Conservation (phyloP, 92 coral and sea anemone species). For the Heliopora coerulea region DNA sequence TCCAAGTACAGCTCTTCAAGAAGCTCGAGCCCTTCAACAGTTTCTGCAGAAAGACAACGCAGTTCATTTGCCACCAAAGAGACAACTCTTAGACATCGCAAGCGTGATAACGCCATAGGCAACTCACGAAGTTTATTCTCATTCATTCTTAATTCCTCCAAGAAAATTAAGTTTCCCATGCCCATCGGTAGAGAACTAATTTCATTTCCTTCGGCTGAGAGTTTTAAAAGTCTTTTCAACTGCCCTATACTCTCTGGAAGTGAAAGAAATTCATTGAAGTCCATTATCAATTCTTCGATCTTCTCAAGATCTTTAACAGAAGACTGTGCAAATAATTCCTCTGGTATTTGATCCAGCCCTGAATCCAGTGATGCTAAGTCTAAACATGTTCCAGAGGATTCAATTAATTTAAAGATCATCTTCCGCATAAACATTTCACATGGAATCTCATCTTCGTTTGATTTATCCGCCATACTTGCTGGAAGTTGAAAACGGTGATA, state of each 20-base stretch:
- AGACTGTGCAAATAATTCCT: slow-evolving; percentile 45
- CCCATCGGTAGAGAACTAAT: slow-evolving; percentile 60
- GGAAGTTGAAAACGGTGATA: no score
- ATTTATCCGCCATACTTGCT: slow-evolving; percentile 4
- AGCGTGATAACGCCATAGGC: slow-evolving; percentile 56
- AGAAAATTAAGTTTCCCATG: slow-evolving; percentile 38
- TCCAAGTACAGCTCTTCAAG: slow-evolving; percentile 74
- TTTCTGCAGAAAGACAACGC: slow-evolving; percentile 47
- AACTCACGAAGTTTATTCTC: slow-evolving; percentile 65
- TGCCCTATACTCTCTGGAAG: slow-evolving; percentile 59
- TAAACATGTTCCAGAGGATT: slow-evolving; percentile 2
- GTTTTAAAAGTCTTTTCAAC: slow-evolving; percentile 53
- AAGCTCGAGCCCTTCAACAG: slow-evolving; percentile 51
- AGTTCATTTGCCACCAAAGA: slow-evolving; percentile 68
- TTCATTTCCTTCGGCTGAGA: slow-evolving; percentile 77
- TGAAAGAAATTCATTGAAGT: slow-evolving; percentile 70
- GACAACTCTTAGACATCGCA: slow-evolving; percentile 57
- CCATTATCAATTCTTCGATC: slow-evolving; percentile 56
- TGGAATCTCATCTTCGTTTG: slow-evolving; percentile 1
- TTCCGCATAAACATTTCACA: not conserved
- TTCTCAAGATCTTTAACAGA: slow-evolving; percentile 28
- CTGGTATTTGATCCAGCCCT: slow-evolving; percentile 60
- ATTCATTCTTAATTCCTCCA: slow-evolving; percentile 67
- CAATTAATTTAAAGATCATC: not conserved
- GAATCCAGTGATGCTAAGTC: slow-evolving; percentile 30